Conservation (phyloP, 2,797 vertebrate species). For the Lycodopsis pacificus region DNA sequence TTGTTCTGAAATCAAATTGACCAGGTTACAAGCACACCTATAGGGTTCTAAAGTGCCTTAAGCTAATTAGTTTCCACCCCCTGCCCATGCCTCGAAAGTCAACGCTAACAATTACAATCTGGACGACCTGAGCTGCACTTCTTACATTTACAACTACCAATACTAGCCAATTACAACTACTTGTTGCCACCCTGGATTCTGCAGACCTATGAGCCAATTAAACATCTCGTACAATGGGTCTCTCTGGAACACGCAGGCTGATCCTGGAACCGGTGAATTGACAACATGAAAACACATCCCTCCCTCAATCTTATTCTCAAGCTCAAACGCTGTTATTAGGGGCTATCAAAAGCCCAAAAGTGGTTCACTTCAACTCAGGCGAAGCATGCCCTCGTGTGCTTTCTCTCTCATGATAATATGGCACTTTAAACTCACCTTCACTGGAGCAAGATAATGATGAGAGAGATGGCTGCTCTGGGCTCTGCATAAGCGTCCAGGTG, state of each 20-base stretch:
- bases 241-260: neutral
- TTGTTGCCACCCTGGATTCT: slow-evolving; percentile 36
- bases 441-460: slow-evolving; percentile 28
- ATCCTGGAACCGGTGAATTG: slow-evolving; percentile 3
- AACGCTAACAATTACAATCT: slow-evolving; percentile 54
- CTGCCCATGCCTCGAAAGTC: slow-evolving; percentile 48
- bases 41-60: slow-evolving; percentile 47
- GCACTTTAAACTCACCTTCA: slow-evolving; percentile 44
- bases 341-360: slow-evolving; percentile 39
- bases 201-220: slow-evolving; percentile 53
- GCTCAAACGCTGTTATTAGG: slow-evolving; percentile 39
- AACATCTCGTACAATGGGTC: slow-evolving; percentile 26
- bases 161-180: slow-evolving; percentile 61
- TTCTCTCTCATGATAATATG: slow-evolving; percentile 26
- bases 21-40: slow-evolving; percentile 52
- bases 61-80: slow-evolving; percentile 52
- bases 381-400: neutral
- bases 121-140: slow-evolving; percentile 27
- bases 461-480: slow-evolving; percentile 9
- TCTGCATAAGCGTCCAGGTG: slow-evolving; percentile 7
- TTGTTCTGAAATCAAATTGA: slow-evolving; percentile 47
- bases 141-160: too few species aligned
- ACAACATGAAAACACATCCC: slow-evolving; percentile 26
- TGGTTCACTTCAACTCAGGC: slow-evolving; percentile 3
- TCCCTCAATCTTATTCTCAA: neutral